Conservation (phyloP, 2,113 vertebrate genomes). For the Tiliqua scincoides region DNA sequence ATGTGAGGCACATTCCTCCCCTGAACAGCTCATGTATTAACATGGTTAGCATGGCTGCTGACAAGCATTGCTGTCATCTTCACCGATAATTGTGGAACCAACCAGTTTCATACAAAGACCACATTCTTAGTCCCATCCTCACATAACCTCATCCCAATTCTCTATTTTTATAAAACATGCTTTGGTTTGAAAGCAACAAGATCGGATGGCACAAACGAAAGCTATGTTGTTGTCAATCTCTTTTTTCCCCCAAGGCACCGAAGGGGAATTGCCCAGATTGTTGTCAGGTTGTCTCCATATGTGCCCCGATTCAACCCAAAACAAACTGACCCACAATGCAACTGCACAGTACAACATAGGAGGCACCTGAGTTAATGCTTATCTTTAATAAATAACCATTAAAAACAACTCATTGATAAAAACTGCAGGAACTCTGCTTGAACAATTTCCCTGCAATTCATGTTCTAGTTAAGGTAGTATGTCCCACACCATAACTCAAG, state of each 20-base stretch:
- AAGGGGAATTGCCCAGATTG: constrained; percentile 6
- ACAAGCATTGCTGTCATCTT: rapidly evolving
- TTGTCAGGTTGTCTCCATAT: background rate
- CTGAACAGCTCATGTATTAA: background rate
- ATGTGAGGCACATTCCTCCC: background rate
- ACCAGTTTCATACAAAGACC: background rate
- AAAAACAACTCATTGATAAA: background rate
- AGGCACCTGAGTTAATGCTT: background rate
- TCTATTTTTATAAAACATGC: background rate
- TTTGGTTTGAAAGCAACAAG: constrained; percentile 9
- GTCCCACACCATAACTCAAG: background rate
- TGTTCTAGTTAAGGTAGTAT: background rate
- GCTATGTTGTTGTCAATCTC: constrained; percentile 12
- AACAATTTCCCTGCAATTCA: background rate
- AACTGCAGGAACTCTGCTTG: background rate
- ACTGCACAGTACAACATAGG: background rate
- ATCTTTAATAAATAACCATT: background rate
- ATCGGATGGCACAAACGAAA: background rate
- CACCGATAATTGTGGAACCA: background rate
- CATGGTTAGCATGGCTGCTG: rapidly evolving
- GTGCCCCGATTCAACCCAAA: background rate
- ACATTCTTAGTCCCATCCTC: background rate
- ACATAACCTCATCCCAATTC: constrained; percentile 27
- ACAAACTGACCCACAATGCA: constrained; percentile 6
- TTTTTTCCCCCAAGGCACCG: background rate